Evolutionary conservation across 92 coral and sea anemone genomes (phyloP), one percentile per base, ranked within the genome.

Genomic region (Zoanthus solanderi): DNA sequence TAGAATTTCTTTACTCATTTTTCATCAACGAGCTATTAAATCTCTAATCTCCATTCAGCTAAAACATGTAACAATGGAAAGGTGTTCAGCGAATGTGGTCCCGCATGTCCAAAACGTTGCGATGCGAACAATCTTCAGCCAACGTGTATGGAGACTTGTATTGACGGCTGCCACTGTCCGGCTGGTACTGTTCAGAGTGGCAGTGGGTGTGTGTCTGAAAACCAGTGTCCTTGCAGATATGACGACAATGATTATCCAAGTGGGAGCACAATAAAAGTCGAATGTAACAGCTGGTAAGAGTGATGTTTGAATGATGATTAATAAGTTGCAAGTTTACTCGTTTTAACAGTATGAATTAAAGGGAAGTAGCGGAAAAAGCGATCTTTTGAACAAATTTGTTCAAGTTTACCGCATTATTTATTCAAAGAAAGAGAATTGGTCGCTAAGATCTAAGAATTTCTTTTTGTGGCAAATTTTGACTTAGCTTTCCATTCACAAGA

Each of bases 101-200:
- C 94, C 9, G 93, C 96, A 29, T 94, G 96, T 56, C 85, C 90
- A 7, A 92, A 88, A 69, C 92, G 92, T 47, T 94, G 96, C 42
- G 93, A 90, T 28, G 75, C 91, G 72, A 88, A 88, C 71, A 91
- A 85, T 29, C 84, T 91, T 9, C 92, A 85, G 47, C 94, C 92
- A 67, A 88, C 90, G 9, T 94, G 96, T 34, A 86, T 83, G 65
- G 92, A 94, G 57, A 90, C 94, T 44, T 94, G 96, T 42, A 88
- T 94, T 11, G 96, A 94, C 85, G 96, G 96, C 23, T 94, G 96
- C 81, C 94, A 94, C 78, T 94, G 96, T 83, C 96, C 96, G 17
- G 48, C 47, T 48, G 96, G 94, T 66, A 88, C 93, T 53, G 91
- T 94, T 75, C 89, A 92, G 57, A 87, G 90, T 32, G 63, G 73